phyloP scores from a whole-genome alignment of 2,888 invertebrate genomes.

The Plebejus argus region DNA sequence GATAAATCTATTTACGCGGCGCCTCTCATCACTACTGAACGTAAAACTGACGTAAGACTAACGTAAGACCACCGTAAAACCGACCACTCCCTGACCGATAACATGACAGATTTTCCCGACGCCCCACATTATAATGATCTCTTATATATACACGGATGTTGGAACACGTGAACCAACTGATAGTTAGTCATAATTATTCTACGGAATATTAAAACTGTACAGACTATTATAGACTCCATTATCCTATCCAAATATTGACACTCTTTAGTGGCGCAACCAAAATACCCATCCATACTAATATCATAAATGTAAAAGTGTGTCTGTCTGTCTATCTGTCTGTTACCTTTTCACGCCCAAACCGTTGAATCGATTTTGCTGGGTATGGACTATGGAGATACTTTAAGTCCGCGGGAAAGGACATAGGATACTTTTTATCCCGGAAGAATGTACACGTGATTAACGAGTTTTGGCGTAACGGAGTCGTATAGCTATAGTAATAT shows the following conservation, averaged over 20 bases:
- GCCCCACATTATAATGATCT: background rate
- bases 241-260: constrained; percentile 17
- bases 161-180: background rate
- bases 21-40: constrained; percentile 64
- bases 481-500: too few species aligned
- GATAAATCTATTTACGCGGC: constrained; percentile 57
- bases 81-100: constrained; percentile 60
- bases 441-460: too few species aligned
- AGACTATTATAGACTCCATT: background rate
- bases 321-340: too few species aligned
- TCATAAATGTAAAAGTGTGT: too few species aligned
- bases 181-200: constrained; percentile 1
- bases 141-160: constrained; percentile 20
- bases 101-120: constrained; percentile 58
- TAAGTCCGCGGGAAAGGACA: too few species aligned
- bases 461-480: too few species aligned
- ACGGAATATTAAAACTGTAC: background rate
- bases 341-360: too few species aligned
- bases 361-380: too few species aligned
- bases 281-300: background rate
- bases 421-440: too few species aligned
- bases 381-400: too few species aligned
- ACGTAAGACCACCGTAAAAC: constrained; percentile 44
- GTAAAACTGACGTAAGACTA: constrained; percentile 42
- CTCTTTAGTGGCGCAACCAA: background rate